Evolutionary conservation across 1,140 invertebrate species (phyloP), one percentile per base, ranked within the genome.

Genomic region (Idris sp.): DNA sequence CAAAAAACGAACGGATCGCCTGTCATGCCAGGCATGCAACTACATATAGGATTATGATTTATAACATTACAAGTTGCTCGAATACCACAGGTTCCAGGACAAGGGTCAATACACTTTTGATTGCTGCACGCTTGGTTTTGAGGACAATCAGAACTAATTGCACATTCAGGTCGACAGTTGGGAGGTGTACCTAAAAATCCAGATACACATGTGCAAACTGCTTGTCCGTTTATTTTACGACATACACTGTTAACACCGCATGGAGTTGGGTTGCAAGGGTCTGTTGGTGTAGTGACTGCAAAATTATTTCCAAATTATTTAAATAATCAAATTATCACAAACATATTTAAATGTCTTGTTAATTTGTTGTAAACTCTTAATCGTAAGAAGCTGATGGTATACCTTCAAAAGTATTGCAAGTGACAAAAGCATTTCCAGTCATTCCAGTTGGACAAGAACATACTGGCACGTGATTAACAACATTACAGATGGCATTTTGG

Each of bases 1-100:
- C 90, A 91, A 77, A 88, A 84, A 6, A 89, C 88, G 75, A 94
- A 93, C 41, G 93, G 92, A 90, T 94, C 92, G 18, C 93, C 93
- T 1, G 90, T 91, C 49, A 87, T 92, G 51, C 89, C 89, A 18
- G 80, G 75, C 14, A 89, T 87, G 80, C 94, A 95, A 46, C 89
- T 92, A 78, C 94, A 95, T 65, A 91, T 90, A 62, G 92, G 89
- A 36, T 88, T 89, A 62, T 92, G 91, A 82, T 91, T 92, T 1
- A 91, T 83, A 40, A 91, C 89, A 80, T 89, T 86, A 80, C 91
- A 92, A 9, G 87, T 77, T 15, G 90, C 91, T 61, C 87, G 84
- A 11, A 91, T 73, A 14, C 92, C 93, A 85, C 93, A 94, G 13
- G 91, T 89, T 54, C 91, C 91, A 11, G 87, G 86, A 78, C 92